phyloP scores from a whole-genome alignment of 2,888 invertebrate species.

The Eucriotettix oculatus region DNA sequence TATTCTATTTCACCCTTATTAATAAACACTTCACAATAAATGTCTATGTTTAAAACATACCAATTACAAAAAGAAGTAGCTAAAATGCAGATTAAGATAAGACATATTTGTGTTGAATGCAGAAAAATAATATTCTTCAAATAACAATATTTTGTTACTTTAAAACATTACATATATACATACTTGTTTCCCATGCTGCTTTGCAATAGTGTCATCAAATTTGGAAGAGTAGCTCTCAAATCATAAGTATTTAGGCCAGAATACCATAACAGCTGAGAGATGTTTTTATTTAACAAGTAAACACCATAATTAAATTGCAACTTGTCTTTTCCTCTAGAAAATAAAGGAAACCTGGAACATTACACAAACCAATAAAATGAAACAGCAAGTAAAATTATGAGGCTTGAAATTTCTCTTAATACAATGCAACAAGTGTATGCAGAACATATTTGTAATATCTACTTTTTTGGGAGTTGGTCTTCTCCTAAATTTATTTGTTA shows the following conservation, averaged over 20 bases:
- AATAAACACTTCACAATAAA: too few species aligned
- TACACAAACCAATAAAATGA: background rate
- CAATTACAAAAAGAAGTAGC: too few species aligned
- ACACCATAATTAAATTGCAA: conserved; percentile 77
- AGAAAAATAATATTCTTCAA: too few species aligned
- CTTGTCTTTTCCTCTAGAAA: conserved; percentile 58
- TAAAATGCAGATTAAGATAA: too few species aligned
- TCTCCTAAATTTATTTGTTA: too few species aligned
- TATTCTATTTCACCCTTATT: too few species aligned
- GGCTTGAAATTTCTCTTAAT: too few species aligned
- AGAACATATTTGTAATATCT: background rate
- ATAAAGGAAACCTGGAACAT: conserved; percentile 62
- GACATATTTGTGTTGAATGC: too few species aligned
- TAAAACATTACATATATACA: background rate
- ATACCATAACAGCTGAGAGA: conserved; percentile 73
- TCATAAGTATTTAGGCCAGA: conserved; percentile 56
- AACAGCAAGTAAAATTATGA: too few species aligned
- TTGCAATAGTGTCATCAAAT: conserved; percentile 44
- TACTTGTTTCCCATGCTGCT: background rate
- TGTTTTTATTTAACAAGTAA: conserved; percentile 84
- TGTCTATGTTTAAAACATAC: too few species aligned
- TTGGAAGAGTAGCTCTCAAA: conserved; percentile 58
- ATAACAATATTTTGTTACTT: background rate
- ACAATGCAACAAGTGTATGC: background rate
- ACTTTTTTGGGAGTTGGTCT: too few species aligned